Percentiles rank a stretch among this genome's conserved stretches.
Conservation (phyloP, 2,113 vertebrate genomes). For the Phrynosoma blainvillii region DNA sequence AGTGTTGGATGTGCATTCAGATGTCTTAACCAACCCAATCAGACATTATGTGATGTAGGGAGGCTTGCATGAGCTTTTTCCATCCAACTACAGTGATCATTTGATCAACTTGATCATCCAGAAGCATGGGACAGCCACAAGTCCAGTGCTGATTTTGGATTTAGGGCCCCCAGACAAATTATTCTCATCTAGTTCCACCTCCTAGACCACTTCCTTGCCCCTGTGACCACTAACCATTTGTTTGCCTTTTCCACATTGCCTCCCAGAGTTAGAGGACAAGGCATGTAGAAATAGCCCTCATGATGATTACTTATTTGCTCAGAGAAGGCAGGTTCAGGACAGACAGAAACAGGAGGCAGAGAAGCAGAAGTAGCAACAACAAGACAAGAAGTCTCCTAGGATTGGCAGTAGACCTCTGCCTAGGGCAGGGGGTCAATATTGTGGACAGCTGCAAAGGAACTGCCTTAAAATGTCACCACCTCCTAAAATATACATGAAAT, state of each 20-base stretch:
- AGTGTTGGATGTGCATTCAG: no score
- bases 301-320: neutral
- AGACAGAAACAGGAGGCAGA: neutral
- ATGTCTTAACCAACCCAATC: neutral
- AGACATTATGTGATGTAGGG: neutral
- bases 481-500: neutral
- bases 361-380: neutral
- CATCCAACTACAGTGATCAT: neutral
- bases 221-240: neutral
- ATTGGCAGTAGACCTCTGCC: neutral
- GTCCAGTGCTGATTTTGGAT: neutral
- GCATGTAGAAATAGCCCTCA: no score
- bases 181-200: neutral
- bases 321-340: neutral
- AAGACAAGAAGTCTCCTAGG: neutral
- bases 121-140: neutral
- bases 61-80: neutral
- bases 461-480: neutral
- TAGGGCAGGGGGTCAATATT: neutral
- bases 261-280: neutral
- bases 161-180: neutral
- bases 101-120: neutral
- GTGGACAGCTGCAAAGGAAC: neutral
- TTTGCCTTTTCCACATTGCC: neutral
- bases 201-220: neutral